Evolutionary conservation across 2,113 vertebrate species (phyloP).

Genomic region (Chlamydotis undulata): DNA sequence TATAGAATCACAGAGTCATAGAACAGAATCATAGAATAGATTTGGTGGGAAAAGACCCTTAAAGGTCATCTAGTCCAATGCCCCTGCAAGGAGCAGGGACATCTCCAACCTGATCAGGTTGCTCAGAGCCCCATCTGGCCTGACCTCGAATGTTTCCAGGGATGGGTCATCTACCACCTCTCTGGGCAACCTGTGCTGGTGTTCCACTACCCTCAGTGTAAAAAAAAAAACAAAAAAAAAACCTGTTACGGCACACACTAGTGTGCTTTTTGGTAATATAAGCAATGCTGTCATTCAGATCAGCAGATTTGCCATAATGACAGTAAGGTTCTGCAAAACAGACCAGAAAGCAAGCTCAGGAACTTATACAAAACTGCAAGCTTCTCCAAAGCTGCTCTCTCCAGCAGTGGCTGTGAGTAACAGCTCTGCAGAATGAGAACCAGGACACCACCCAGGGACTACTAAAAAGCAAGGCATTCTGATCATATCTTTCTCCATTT

Average conservation of each 20-base stretch:
- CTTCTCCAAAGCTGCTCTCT: not conserved
- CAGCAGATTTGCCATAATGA: not conserved
- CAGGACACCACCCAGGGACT: not conserved
- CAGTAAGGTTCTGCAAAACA: not conserved
- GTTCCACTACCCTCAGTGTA: too few species aligned
- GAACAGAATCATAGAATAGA: too few species aligned
- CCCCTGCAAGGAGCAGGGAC: too few species aligned
- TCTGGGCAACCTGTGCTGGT: too few species aligned
- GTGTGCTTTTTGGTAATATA: not conserved
- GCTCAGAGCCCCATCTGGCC: too few species aligned
- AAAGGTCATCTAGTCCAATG: too few species aligned
- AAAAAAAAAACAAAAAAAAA: too few species aligned
- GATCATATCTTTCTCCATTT: not conserved
- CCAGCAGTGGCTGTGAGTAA: not conserved
- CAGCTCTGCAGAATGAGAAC: not conserved
- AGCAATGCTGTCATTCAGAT: not conserved
- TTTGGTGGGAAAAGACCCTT: too few species aligned
- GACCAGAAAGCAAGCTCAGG: not conserved
- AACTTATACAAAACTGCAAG: not conserved
- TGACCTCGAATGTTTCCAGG: too few species aligned
- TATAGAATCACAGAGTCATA: too few species aligned
- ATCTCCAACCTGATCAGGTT: too few species aligned
- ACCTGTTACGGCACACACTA: not conserved
- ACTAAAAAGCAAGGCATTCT: not conserved
- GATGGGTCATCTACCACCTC: too few species aligned